phyloP scores from a whole-genome alignment of 1,140 invertebrate species.

The Steinernema feltiae region DNA sequence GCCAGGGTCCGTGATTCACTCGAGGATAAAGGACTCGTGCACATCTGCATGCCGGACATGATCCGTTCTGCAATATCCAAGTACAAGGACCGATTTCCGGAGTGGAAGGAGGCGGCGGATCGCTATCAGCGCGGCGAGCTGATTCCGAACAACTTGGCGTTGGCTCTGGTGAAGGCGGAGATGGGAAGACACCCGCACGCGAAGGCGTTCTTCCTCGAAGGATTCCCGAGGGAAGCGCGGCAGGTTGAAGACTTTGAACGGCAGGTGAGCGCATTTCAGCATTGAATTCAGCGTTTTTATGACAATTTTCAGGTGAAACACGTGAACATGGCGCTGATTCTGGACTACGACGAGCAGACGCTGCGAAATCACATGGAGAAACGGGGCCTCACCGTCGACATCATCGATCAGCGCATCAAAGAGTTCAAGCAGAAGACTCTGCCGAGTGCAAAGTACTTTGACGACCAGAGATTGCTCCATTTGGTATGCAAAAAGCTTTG shows the following conservation, averaged over 20 bases:
- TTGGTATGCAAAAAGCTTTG: too few species aligned
- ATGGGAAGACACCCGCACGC: conserved; percentile 55
- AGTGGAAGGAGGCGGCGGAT: conserved; percentile 53
- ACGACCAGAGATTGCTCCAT: conserved; percentile 55
- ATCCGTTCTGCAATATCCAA: conserved; percentile 45
- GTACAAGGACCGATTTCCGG: conserved; percentile 54
- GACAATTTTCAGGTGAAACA: conserved; percentile 42
- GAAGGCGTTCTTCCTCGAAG: conserved; percentile 50
- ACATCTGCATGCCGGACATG: conserved; percentile 57
- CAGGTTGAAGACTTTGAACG: conserved; percentile 57
- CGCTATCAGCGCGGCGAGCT: conserved; percentile 51
- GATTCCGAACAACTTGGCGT: conserved; percentile 54
- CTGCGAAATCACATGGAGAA: conserved; percentile 50
- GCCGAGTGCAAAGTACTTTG: conserved; percentile 56
- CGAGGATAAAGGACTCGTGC: conserved; percentile 47
- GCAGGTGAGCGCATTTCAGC: conserved; percentile 35
- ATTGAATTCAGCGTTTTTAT: conserved; percentile 6
- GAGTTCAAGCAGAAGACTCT: conserved; percentile 55
- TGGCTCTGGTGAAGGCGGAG: conserved; percentile 54
- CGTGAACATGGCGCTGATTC: conserved; percentile 56
- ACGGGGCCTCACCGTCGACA: conserved; percentile 44
- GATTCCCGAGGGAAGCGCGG: conserved; percentile 48
- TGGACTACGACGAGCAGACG: conserved; percentile 56
- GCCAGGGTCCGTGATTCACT: conserved; percentile 46
- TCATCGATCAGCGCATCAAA: conserved; percentile 54